These are phyloP conservation scores for Carettochelys insculpta DNA, from an alignment of 2,113 vertebrate species.

Conservation along the genomic window DNA sequence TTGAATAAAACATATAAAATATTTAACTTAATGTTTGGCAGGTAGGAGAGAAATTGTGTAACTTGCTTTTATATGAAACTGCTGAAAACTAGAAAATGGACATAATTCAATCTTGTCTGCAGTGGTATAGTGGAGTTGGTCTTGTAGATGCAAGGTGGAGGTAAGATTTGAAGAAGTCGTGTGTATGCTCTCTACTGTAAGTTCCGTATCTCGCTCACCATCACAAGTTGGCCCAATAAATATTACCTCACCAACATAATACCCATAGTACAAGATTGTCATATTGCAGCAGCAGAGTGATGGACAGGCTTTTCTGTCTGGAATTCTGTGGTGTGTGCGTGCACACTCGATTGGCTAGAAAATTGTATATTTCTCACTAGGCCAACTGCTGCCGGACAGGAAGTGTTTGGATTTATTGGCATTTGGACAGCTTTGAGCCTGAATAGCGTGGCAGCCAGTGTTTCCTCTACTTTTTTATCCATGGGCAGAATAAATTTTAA, in stretches of 20 bases:
- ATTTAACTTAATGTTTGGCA: background rate
- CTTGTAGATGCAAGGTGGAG: background rate
- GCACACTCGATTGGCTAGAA: background rate
- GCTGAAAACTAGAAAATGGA: background rate
- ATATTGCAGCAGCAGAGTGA: fast-evolving
- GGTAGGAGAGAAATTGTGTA: background rate
- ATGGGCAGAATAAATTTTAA: too few species aligned
- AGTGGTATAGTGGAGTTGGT: background rate
- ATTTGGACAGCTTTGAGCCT: background rate
- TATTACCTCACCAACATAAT: background rate
- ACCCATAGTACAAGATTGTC: background rate
- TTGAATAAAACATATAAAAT: background rate
- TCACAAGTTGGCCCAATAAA: background rate
- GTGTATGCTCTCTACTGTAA: background rate
- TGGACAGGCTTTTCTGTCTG: background rate
- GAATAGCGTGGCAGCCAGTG: background rate
- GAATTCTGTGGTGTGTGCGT: fast-evolving
- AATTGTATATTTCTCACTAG: background rate
- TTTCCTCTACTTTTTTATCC: too few species aligned
- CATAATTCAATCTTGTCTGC: background rate
- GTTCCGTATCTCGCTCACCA: background rate
- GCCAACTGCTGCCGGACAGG: background rate
- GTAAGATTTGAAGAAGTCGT: background rate
- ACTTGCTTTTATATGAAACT: background rate
- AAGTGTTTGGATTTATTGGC: background rate